Conservation (phyloP, 1,140 invertebrate species). For the Phymorhynchus buccinoides region DNA sequence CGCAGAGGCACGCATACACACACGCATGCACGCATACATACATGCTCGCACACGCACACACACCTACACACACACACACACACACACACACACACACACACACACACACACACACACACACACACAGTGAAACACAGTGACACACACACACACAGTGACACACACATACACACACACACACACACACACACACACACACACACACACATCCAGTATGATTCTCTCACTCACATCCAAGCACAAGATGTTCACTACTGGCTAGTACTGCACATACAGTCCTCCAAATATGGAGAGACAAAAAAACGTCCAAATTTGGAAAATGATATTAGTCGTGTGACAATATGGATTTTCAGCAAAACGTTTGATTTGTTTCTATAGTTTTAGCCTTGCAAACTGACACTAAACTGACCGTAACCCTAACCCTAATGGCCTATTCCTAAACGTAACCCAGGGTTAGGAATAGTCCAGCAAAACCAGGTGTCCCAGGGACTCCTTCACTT, state of each 20-base stretch:
- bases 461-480: too few species aligned
- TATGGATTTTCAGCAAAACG: too few species aligned
- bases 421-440: too few species aligned
- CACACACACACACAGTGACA: not conserved
- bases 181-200: not conserved
- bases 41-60: not conserved
- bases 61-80: not conserved
- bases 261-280: not conserved
- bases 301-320: too few species aligned
- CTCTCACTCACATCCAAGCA: not conserved
- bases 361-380: too few species aligned
- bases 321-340: too few species aligned
- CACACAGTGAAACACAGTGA: constrained; percentile 1
- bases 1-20: not conserved
- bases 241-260: not conserved
- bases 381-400: too few species aligned
- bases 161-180: not conserved
- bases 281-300: not conserved
- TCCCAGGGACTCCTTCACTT: too few species aligned
- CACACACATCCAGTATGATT: not conserved
- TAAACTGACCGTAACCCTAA: too few species aligned
- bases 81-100: constrained; percentile 21
- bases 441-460: too few species aligned
- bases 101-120: constrained; percentile 19
- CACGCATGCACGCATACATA: not conserved